These are phyloP conservation scores for Chaunax sp. DNA, from an alignment of 2,797 vertebrate species.

Conservation along the genomic window DNA sequence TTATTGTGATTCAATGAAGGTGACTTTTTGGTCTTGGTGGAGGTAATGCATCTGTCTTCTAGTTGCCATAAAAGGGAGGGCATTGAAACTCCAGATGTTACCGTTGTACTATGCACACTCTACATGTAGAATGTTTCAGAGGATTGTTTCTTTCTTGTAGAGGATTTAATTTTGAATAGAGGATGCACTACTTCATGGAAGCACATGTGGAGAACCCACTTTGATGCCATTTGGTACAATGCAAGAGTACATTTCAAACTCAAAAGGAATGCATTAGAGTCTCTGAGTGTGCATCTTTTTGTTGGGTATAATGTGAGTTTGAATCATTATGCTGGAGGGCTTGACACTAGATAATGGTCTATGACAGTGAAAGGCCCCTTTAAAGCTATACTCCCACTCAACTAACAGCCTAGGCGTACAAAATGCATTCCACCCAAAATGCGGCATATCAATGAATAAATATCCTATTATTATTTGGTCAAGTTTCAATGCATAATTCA, in stretches of 20 bases:
- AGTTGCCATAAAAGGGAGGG: no score
- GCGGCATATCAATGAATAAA: no score
- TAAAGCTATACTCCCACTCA: no score
- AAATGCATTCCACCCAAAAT: no score
- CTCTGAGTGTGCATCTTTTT: slow-evolving; percentile 36
- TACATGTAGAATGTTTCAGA: not conserved
- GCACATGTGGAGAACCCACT: slow-evolving; percentile 19
- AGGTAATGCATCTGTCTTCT: no score
- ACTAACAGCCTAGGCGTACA: no score
- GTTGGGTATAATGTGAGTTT: slow-evolving; percentile 38
- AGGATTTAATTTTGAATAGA: slow-evolving; percentile 30
- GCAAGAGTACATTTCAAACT: slow-evolving; percentile 13
- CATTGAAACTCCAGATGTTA: not conserved
- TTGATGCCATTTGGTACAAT: slow-evolving; percentile 46
- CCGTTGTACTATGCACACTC: not conserved
- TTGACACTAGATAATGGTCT: slow-evolving; percentile 59
- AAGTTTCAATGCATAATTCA: no score
- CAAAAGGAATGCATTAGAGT: slow-evolving; percentile 3
- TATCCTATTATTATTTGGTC: no score
- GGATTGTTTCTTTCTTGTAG: slow-evolving; percentile 1
- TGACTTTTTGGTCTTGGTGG: no score
- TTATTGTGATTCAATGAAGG: no score
- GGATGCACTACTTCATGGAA: slow-evolving; percentile 26
- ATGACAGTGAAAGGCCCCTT: slow-evolving; percentile 46
- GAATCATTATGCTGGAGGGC: slow-evolving; percentile 50